These are phyloP conservation scores for Anhinga anhinga DNA, from an alignment of 2,113 vertebrate genomes.

Conservation along the genomic window DNA sequence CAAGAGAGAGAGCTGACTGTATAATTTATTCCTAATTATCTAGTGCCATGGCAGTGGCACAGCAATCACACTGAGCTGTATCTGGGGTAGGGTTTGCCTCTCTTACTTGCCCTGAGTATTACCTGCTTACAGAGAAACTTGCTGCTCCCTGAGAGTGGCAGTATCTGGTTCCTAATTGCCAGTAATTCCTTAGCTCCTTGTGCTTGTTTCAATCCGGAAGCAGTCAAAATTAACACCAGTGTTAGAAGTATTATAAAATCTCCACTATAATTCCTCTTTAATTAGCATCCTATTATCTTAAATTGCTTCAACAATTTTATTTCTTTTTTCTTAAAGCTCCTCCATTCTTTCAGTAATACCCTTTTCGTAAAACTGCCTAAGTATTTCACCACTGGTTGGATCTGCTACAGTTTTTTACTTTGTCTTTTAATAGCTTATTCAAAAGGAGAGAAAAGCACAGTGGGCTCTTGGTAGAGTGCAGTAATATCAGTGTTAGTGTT, in stretches of 20 bases:
- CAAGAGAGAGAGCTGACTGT: not conserved
- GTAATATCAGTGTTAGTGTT: constrained; percentile 11
- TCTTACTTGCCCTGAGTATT: not conserved
- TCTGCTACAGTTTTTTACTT: not conserved
- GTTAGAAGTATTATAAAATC: not conserved
- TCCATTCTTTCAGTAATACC: not conserved
- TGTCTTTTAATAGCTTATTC: constrained; percentile 30
- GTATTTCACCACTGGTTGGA: not conserved
- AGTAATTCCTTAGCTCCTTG: not conserved
- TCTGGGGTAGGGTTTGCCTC: not conserved
- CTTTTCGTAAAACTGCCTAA: not conserved
- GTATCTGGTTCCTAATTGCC: not conserved
- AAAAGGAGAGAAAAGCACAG: constrained; percentile 5
- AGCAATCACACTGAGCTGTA: not conserved
- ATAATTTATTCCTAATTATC: not conserved
- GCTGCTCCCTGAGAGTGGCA: not conserved
- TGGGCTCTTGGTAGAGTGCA: not conserved
- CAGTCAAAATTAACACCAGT: not conserved
- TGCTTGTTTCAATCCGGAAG: not conserved
- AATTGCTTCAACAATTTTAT: not conserved
- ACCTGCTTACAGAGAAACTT: not conserved
- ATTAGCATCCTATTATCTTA: constrained; percentile 46
- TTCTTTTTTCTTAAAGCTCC: not conserved
- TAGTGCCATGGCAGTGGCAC: not conserved
- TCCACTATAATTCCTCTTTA: constrained; percentile 45